Evolutionary conservation across 2,113 vertebrate species (phyloP).

Genomic region (Pseudopodoces humilis): DNA sequence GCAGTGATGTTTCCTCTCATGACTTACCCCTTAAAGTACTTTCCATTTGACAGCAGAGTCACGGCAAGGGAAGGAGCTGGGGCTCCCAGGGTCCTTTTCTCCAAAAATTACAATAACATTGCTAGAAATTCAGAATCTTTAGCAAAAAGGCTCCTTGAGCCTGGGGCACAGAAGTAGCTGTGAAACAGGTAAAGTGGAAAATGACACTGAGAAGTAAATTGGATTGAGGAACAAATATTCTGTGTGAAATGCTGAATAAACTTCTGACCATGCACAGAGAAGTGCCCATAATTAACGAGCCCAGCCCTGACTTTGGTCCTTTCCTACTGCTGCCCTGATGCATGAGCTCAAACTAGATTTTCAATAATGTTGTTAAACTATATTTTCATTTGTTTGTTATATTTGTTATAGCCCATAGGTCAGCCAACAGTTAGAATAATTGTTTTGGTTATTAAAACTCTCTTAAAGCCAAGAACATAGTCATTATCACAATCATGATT

Average conservation of each 20-base stretch:
- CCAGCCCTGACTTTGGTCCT: background rate
- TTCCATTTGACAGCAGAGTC: background rate
- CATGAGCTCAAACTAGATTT: background rate
- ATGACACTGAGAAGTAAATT: background rate
- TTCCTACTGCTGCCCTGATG: background rate
- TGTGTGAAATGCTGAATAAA: background rate
- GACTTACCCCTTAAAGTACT: background rate
- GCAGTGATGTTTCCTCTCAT: background rate
- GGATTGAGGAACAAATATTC: background rate
- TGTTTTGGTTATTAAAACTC: background rate
- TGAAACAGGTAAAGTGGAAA: background rate
- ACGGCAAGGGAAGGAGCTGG: background rate
- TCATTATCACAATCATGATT: background rate
- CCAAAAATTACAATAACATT: background rate
- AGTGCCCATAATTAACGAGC: background rate
- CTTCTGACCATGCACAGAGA: background rate
- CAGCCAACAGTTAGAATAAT: background rate
- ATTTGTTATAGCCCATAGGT: background rate
- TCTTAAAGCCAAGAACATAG: background rate
- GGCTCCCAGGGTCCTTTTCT: background rate
- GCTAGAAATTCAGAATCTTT: background rate
- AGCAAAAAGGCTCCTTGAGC: background rate
- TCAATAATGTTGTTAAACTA: background rate
- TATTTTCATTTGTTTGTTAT: background rate
- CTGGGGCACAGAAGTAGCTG: background rate